Base-by-base conservation (phyloP, 2,113 vertebrate genomes). In the Ramphastos sulfuratus region DNA sequence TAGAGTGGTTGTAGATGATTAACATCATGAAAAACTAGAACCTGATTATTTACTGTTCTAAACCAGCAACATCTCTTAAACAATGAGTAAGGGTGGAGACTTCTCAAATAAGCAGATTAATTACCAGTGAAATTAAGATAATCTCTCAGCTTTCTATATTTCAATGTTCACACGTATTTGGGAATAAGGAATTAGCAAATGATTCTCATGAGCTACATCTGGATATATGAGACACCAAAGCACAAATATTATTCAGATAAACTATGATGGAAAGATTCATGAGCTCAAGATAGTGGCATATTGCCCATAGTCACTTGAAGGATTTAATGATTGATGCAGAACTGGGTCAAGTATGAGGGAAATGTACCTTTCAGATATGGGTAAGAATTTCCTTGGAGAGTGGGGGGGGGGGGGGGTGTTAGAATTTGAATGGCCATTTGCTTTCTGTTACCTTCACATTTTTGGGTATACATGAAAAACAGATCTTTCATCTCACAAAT, bases 21-120 rank as follows among this genome's bases (percentile, higher is more conserved):
- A 93, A 91, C 76, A 60, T 82, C 66, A 59, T 2, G 46, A 71
- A 91, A 94, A 87, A 76, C 35, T 58, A 84, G 50, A 92, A 92
- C 55, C 37, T 20, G 78, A 46, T 82, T 70, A 54, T 81, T 81
- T 61, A n/a, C 27, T 55, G 13, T 59, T 85, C 50, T 82, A 46
- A 70, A 91, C 39, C 14, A 65, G 52, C 30, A 73, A 35, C 15
- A 74, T 28, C 56, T 89, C 42, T 80, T 71, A 71, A 89, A 70
- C 64, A 82, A 42, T 55, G 64, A 50, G 24, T 35, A 56, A 77
- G 60, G 60, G 39, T 30, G 60, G 52, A 74, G 37, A 56, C 20
- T 80, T 70, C 18, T 66, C 1, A 0, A 61, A 52, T 46, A 27
- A 91, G 27, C 24, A 54, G 48, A 83, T 60, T 59, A 80, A 39